Evolutionary conservation across 2,113 vertebrate genomes (phyloP).

Genomic region (Phasianus colchicus): DNA sequence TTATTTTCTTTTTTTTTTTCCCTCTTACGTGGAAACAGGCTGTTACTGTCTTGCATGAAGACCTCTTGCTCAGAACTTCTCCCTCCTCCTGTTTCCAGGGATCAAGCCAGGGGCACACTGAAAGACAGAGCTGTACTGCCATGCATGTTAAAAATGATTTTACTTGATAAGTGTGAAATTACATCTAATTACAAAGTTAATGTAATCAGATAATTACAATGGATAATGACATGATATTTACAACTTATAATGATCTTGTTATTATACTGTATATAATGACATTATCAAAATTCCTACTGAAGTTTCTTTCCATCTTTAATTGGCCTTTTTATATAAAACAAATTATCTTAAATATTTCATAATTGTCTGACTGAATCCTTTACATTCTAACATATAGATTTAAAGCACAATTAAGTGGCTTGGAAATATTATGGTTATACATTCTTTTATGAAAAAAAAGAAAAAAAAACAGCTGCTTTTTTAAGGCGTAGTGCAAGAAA

Average conservation of each 20-base stretch:
- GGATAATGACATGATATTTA: slow-evolving; percentile 72
- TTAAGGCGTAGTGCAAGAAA: slow-evolving; percentile 68
- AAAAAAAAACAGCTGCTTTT: slow-evolving; percentile 66
- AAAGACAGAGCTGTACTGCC: background rate
- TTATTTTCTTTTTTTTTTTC: background rate
- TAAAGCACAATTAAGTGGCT: slow-evolving; percentile 44
- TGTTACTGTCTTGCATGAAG: background rate
- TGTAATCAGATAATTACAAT: slow-evolving; percentile 78
- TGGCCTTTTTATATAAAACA: slow-evolving; percentile 52
- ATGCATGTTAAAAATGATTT: slow-evolving; percentile 13
- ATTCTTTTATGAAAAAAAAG: slow-evolving; percentile 19
- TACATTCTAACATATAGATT: slow-evolving; percentile 61
- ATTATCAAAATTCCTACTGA: slow-evolving; percentile 69
- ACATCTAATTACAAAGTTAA: slow-evolving; percentile 76
- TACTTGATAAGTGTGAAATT: slow-evolving; percentile 71
- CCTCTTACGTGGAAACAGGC: background rate
- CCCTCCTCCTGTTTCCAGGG: background rate
- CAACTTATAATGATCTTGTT: slow-evolving; percentile 66
- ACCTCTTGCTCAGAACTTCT: background rate
- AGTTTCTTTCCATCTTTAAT: slow-evolving; percentile 65
- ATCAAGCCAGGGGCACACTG: background rate
- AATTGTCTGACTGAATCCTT: slow-evolving; percentile 20
- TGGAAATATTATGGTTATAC: slow-evolving; percentile 61
- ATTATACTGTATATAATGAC: slow-evolving; percentile 69
- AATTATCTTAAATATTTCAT: slow-evolving; percentile 65